phyloP scores from a whole-genome alignment of 1,140 invertebrate species.

The Pygmarrhopalites habei region DNA sequence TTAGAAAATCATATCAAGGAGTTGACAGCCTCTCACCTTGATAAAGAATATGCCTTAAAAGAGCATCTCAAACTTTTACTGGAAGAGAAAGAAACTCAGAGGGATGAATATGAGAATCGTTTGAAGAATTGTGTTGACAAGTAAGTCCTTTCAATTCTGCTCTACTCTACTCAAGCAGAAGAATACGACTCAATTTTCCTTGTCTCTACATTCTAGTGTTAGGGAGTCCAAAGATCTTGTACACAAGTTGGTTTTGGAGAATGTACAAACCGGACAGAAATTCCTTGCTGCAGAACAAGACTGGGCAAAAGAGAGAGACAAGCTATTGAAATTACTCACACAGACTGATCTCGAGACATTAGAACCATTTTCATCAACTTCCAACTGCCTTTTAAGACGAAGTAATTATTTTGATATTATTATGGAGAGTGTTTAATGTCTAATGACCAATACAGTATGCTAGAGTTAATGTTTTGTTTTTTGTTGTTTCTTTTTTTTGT shows the following conservation, averaged over 20 bases:
- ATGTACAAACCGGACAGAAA: constrained; percentile 8
- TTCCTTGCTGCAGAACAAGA: not conserved
- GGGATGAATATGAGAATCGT: not conserved
- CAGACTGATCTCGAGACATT: not conserved
- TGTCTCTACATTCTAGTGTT: not conserved
- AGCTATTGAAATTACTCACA: constrained; percentile 3
- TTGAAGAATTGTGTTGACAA: not conserved
- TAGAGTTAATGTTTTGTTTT: too few relatives aligned
- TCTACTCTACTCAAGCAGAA: not conserved
- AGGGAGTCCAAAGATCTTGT: not conserved
- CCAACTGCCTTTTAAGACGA: not conserved
- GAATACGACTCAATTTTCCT: not conserved
- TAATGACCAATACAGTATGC: too few relatives aligned
- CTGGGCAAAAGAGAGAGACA: constrained; percentile 14
- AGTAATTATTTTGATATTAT: constrained; percentile 1
- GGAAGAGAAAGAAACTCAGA: not conserved
- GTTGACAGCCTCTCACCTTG: not conserved
- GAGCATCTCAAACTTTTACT: not conserved
- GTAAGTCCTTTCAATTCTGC: not conserved
- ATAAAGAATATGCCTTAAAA: constrained; percentile 5
- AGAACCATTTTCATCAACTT: not conserved
- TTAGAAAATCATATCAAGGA: constrained; percentile 17
- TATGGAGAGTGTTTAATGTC: not conserved
- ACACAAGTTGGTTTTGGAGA: constrained; percentile 6
- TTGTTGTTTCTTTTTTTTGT: not conserved